Conservation (phyloP, 2,888 invertebrate genomes). For the Rhamnusium bicolor region DNA sequence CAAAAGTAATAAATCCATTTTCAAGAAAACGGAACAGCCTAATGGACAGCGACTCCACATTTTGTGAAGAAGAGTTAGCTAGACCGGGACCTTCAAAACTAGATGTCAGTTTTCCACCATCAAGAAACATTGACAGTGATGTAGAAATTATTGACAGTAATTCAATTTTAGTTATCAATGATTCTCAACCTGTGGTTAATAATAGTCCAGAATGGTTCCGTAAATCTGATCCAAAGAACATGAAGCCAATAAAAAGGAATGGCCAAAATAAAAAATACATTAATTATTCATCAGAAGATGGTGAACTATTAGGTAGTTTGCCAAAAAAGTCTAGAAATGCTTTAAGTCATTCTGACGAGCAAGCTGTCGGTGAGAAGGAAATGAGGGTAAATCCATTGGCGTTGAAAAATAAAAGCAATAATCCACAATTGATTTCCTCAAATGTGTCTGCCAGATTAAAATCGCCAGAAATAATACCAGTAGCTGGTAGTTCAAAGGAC, state of each 20-base stretch:
- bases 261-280: too few species aligned
- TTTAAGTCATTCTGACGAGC: neutral
- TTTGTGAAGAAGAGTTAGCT: neutral
- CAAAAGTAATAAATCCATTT: slow-evolving; percentile 7
- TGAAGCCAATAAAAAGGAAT: neutral
- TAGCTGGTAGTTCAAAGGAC: too few species aligned
- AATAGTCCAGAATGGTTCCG: neutral
- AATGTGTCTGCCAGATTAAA: too few species aligned
- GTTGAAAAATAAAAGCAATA: neutral
- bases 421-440: too few species aligned
- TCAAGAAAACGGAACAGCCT: neutral
- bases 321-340: neutral
- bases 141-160: neutral
- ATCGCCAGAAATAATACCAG: too few species aligned
- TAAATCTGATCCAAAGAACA: neutral
- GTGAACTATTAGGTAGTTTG: neutral
- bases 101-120: neutral
- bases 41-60: neutral
- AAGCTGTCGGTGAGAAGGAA: neutral
- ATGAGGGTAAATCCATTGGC: neutral
- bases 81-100: neutral
- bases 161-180: neutral
- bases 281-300: neutral
- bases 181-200: neutral
- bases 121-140: neutral